These are phyloP conservation scores for Hirtodrosophila trivittata DNA, from an alignment of 2,888 invertebrate genomes.

Conservation along the genomic window DNA sequence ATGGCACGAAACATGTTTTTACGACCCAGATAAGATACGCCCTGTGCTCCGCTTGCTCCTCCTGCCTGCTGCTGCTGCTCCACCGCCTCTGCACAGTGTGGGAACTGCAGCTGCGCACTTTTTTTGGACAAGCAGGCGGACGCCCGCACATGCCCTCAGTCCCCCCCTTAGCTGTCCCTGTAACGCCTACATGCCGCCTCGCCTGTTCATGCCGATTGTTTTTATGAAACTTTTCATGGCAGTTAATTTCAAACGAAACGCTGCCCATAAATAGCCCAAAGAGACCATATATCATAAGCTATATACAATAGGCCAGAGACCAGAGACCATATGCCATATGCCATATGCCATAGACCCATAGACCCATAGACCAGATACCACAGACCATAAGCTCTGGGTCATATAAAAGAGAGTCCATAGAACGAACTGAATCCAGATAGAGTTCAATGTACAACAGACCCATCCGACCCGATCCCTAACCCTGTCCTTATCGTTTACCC, in stretches of 20 bases:
- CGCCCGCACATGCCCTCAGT: too few species aligned
- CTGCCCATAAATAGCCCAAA: constrained; percentile 60
- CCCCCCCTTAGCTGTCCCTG: too few species aligned
- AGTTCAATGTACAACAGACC: constrained; percentile 67
- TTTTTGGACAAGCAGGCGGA: too few species aligned
- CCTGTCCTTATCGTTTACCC: too few species aligned
- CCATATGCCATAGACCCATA: background rate
- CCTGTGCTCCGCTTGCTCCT: background rate
- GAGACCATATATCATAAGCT: constrained; percentile 19
- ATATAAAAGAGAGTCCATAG: too few species aligned
- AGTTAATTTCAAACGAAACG: constrained; percentile 58
- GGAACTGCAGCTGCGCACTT: constrained; percentile 50
- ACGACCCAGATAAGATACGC: constrained; percentile 64
- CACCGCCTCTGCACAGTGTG: background rate
- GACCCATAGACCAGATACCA: background rate
- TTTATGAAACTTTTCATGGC: constrained; percentile 54
- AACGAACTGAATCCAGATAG: constrained; percentile 12
- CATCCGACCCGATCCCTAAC: constrained; percentile 2
- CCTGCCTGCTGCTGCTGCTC: background rate
- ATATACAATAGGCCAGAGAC: background rate
- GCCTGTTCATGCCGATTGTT: constrained; percentile 40
- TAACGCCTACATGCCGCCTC: too few species aligned
- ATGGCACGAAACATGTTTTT: constrained; percentile 46
- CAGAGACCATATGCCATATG: background rate
- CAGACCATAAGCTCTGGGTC: background rate